phyloP scores from a whole-genome alignment of 2,888 invertebrate species.

The Netelia virgata region DNA sequence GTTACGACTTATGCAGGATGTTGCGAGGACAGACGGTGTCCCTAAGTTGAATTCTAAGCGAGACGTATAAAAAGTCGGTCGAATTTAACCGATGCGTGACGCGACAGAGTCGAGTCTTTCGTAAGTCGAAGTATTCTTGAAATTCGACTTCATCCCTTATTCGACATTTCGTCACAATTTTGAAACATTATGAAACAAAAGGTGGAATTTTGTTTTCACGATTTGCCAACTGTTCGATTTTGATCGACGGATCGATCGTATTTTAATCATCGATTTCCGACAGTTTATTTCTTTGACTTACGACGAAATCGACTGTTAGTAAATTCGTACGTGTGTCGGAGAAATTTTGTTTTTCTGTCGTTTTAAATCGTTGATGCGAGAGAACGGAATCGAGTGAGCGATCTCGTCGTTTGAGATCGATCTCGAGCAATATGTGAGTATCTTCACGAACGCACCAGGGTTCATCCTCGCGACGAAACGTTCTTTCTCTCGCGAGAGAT shows the following conservation, averaged over 20 bases:
- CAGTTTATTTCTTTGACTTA: neutral
- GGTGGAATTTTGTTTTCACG: neutral
- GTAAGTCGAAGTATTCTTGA: neutral
- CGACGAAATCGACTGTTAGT: slow-evolving; percentile 6
- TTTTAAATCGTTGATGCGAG: slow-evolving; percentile 31
- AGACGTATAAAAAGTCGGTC: slow-evolving; percentile 9
- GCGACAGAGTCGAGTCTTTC: neutral
- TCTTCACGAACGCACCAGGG: slow-evolving; percentile 41
- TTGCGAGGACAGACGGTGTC: slow-evolving; percentile 24
- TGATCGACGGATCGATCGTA: neutral
- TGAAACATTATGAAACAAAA: too few relatives aligned
- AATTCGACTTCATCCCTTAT: neutral
- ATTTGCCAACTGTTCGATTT: neutral
- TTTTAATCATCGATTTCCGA: too few relatives aligned
- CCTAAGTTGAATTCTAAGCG: slow-evolving; percentile 32
- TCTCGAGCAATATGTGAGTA: slow-evolving; percentile 35
- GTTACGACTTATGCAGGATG: slow-evolving; percentile 37
- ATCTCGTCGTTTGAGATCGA: slow-evolving; percentile 42
- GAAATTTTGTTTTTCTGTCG: slow-evolving; percentile 21
- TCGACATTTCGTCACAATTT: neutral
- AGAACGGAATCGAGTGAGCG: slow-evolving; percentile 42
- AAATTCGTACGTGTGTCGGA: slow-evolving; percentile 12
- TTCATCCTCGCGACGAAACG: slow-evolving; percentile 35
- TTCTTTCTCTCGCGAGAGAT: neutral
- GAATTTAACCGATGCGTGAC: neutral